phyloP scores from a whole-genome alignment of 2,113 vertebrate genomes.

The Opisthocomus hoazin region DNA sequence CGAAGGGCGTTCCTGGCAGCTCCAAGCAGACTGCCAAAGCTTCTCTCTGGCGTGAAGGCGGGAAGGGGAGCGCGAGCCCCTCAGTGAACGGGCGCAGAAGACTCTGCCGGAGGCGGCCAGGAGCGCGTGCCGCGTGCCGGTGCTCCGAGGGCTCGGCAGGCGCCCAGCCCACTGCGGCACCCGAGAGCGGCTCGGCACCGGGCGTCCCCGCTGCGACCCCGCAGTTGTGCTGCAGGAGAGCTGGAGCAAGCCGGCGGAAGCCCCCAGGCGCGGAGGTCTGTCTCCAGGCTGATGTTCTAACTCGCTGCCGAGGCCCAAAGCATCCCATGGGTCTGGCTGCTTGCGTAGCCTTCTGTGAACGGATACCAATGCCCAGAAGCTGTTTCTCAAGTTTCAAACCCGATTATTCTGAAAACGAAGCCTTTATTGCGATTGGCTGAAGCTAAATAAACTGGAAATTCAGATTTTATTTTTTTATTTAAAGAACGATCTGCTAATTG shows the following conservation, averaged over 20 bases:
- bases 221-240: too few species aligned
- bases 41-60: neutral
- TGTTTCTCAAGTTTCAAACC: neutral
- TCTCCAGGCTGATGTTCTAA: neutral
- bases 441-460: conserved; percentile 52
- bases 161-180: too few species aligned
- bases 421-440: conserved; percentile 1
- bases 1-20: neutral
- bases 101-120: neutral
- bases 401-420: neutral
- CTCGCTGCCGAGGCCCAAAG: neutral
- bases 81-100: neutral
- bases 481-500: conserved; percentile 62
- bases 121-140: accelerated
- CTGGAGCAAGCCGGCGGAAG: neutral
- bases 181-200: too few species aligned
- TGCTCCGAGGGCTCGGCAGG: too few species aligned
- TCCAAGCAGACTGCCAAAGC: neutral
- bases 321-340: neutral
- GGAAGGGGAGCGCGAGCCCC: neutral
- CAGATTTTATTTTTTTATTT: conserved; percentile 14
- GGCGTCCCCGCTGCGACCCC: too few species aligned
- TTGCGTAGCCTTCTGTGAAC: neutral
- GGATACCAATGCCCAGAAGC: neutral
- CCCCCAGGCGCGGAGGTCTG: neutral